phyloP scores from a whole-genome alignment of 1,140 invertebrate species.

The Leguminivora glycinivorella region DNA sequence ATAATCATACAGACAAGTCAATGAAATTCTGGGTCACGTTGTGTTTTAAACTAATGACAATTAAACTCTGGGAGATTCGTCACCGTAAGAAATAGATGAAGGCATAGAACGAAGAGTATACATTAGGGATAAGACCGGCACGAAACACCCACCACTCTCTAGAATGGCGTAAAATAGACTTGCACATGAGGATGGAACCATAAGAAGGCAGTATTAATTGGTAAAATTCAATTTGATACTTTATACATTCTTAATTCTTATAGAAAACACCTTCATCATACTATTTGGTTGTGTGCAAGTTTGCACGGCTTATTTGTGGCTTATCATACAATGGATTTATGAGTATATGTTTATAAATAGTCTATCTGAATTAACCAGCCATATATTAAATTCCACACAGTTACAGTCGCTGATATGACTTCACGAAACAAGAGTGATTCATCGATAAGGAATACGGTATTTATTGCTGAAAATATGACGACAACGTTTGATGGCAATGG shows the following conservation, averaged over 20 bases:
- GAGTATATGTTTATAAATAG: neutral
- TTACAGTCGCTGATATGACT: neutral
- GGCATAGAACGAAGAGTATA: too few species aligned
- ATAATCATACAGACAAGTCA: neutral
- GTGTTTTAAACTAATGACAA: neutral
- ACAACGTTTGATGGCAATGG: too few species aligned
- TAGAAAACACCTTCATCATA: neutral
- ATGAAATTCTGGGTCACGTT: neutral
- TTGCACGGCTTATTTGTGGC: neutral
- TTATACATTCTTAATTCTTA: neutral
- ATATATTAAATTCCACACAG: neutral
- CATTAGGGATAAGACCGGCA: too few species aligned
- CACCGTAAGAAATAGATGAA: too few species aligned
- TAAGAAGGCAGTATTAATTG: too few species aligned
- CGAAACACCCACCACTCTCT: too few species aligned
- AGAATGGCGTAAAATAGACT: too few species aligned
- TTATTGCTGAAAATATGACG: neutral
- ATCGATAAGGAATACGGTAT: constrained; percentile 6
- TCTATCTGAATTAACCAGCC: neutral
- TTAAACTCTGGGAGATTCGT: neutral
- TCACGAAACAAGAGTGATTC: constrained; percentile 5
- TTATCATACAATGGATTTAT: neutral
- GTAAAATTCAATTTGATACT: neutral
- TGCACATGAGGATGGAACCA: too few species aligned
- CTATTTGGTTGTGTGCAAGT: neutral